A percentile compares a stretch with the other conserved stretches of the same genome.
Evolutionary conservation across 2,113 vertebrate species (phyloP).

Genomic region (Leucopternis melanops): DNA sequence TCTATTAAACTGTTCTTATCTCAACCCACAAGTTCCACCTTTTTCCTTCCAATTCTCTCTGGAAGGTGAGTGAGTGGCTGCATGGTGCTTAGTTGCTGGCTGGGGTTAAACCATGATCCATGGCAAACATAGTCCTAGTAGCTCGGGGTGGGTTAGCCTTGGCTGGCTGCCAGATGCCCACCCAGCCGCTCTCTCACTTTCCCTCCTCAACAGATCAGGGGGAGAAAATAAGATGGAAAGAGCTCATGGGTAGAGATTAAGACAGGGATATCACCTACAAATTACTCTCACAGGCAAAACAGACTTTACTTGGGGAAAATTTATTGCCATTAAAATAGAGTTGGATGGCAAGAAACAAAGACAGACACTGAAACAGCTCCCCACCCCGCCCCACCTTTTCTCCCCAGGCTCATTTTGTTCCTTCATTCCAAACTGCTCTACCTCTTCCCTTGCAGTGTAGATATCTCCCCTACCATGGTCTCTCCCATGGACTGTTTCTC

Average conservation of each 20-base stretch:
- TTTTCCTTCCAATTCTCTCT: too few species aligned
- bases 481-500: background rate
- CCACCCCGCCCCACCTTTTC: accelerated
- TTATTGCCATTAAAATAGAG: background rate
- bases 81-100: too few species aligned
- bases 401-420: background rate
- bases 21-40: too few species aligned
- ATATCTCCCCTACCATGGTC: background rate
- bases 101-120: too few species aligned
- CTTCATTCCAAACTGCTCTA: background rate
- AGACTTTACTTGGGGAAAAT: background rate
- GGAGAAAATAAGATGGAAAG: background rate
- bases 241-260: background rate
- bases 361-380: too few species aligned
- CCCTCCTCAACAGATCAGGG: background rate
- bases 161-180: background rate
- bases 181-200: accelerated
- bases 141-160: background rate
- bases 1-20: too few species aligned
- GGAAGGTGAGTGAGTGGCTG: too few species aligned
- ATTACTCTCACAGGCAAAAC: background rate
- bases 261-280: background rate
- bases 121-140: background rate
- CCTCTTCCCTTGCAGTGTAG: background rate
- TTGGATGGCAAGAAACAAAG: background rate